Evolutionary conservation across 2,888 invertebrate species (phyloP).

Genomic region (Sarcophaga subvicina): DNA sequence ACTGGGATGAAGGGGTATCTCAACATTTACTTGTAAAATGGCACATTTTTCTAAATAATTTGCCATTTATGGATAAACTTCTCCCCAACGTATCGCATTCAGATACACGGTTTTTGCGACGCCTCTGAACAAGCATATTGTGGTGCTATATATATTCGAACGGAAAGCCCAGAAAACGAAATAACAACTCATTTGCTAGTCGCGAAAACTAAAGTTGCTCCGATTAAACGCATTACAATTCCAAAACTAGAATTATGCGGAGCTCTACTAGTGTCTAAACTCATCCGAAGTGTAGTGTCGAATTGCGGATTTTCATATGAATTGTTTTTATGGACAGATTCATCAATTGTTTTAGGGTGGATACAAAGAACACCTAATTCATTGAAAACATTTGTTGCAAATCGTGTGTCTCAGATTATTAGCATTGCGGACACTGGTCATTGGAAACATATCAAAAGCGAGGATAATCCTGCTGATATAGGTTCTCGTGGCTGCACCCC

Average conservation of each 20-base stretch:
- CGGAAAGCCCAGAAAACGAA: not conserved
- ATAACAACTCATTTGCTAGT: not conserved
- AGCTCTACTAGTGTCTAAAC: not conserved
- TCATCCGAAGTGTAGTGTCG: not conserved
- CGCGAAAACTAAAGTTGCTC: constrained; percentile 36
- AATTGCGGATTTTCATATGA: not conserved
- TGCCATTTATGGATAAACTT: not conserved
- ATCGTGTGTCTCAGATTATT: not conserved
- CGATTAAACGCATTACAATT: constrained; percentile 8
- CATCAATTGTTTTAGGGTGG: not conserved
- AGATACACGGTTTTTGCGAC: constrained; percentile 13
- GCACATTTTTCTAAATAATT: constrained; percentile 3
- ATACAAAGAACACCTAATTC: not conserved
- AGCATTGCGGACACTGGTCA: not conserved
- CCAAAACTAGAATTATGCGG: not conserved
- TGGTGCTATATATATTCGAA: not conserved
- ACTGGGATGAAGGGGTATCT: too few relatives aligned
- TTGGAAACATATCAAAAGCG: not conserved
- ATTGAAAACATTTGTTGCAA: constrained; percentile 1
- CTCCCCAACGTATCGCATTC: not conserved
- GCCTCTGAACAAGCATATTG: constrained; percentile 15
- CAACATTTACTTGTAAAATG: not conserved
- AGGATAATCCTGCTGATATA: constrained; percentile 25
- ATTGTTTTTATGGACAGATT: not conserved
- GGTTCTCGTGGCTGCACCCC: constrained; percentile 19